phyloP scores from a whole-genome alignment of 2,888 invertebrate genomes.

The Amphiduros pacificus region DNA sequence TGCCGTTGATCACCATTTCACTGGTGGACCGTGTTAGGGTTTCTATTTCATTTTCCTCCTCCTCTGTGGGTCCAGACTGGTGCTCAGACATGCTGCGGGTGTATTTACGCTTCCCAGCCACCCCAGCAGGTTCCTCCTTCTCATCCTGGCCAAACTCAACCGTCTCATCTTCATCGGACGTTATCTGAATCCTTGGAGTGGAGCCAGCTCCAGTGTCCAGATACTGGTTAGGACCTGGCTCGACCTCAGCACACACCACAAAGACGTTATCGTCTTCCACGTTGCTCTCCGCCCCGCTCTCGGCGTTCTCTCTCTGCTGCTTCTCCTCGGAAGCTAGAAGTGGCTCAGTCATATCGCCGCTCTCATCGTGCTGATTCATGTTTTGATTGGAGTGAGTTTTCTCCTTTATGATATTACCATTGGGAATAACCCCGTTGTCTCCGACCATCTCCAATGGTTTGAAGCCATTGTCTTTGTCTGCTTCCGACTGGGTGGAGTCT shows the following conservation, averaged over 20 bases:
- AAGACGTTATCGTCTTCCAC: slow-evolving; percentile 3
- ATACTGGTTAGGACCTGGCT: neutral
- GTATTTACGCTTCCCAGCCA: no score
- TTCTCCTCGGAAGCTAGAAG: no score
- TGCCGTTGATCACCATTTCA: no score
- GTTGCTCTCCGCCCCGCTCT: neutral
- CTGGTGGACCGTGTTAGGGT: no score
- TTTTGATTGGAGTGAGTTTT: no score
- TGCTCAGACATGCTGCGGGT: neutral
- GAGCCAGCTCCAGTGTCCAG: neutral
- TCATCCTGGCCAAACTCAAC: neutral
- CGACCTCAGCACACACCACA: neutral
- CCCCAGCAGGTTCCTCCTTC: no score
- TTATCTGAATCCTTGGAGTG: neutral
- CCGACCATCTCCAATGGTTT: neutral
- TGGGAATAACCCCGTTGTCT: neutral
- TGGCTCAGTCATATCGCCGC: no score
- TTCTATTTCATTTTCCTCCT: no score
- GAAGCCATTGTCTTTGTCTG: no score
- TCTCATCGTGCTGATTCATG: no score
- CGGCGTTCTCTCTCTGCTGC: no score
- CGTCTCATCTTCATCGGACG: neutral
- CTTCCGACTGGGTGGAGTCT: no score
- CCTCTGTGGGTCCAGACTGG: neutral
- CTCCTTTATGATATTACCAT: neutral